phyloP scores from a whole-genome alignment of 2,113 vertebrate species.

The Orthonyx spaldingii region DNA sequence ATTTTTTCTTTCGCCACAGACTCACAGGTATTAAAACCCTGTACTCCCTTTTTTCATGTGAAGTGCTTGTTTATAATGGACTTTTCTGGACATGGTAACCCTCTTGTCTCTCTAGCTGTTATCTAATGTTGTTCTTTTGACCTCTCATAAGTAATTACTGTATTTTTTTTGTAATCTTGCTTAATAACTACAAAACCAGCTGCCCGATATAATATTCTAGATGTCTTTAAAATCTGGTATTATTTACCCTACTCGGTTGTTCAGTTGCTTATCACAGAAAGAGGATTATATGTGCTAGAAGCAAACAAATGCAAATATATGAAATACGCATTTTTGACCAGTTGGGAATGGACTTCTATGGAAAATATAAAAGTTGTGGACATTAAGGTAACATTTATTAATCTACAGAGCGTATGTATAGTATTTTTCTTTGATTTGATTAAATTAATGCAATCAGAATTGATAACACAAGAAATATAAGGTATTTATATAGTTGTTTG shows the following conservation, averaged over 20 bases:
- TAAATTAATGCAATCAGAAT: background rate
- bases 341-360: background rate
- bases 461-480: background rate
- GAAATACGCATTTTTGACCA: background rate
- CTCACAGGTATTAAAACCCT: background rate
- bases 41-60: background rate
- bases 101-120: background rate
- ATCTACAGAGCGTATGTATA: background rate
- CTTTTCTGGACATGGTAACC: background rate
- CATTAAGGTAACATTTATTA: background rate
- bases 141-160: background rate
- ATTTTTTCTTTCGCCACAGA: background rate
- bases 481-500: background rate
- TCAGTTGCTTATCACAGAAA: background rate
- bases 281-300: background rate
- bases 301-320: background rate
- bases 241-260: background rate
- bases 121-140: background rate
- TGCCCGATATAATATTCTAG: background rate
- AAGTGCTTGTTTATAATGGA: background rate
- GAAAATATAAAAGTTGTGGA: background rate
- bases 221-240: background rate
- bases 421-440: background rate
- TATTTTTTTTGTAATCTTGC: background rate
- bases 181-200: background rate